phyloP scores from a whole-genome alignment of 1,140 invertebrate genomes.

The Dendrolimus punctatus region DNA sequence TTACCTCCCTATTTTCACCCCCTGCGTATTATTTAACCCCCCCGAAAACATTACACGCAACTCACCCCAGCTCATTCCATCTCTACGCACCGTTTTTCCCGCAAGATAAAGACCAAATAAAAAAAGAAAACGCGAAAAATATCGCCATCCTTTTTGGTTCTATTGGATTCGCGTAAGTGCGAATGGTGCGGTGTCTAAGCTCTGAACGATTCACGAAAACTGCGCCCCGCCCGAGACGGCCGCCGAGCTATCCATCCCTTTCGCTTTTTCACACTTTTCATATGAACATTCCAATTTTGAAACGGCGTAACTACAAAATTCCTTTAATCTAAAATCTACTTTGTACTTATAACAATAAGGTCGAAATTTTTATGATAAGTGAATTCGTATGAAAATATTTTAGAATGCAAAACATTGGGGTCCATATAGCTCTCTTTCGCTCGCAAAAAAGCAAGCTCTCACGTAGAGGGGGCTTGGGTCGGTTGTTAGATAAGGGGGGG shows the following conservation, averaged over 20 bases:
- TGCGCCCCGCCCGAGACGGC: constrained; percentile 66
- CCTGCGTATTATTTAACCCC: constrained; percentile 15
- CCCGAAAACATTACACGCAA: constrained; percentile 65
- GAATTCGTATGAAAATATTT: constrained; percentile 56
- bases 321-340: constrained; percentile 15
- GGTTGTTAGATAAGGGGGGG: constrained; percentile 36
- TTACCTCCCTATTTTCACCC: constrained; percentile 18
- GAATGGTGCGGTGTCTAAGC: constrained; percentile 57
- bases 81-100: constrained; percentile 59
- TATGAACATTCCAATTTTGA: constrained; percentile 17
- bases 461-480: constrained; percentile 22
- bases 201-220: constrained; percentile 68
- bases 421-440: constrained; percentile 63
- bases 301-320: constrained; percentile 16
- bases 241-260: constrained; percentile 65
- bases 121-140: constrained; percentile 71
- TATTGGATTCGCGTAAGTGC: constrained; percentile 24
- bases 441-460: constrained; percentile 66
- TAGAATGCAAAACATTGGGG: constrained; percentile 61
- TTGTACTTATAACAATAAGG: constrained; percentile 8
- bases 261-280: constrained; percentile 71
- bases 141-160: constrained; percentile 41
- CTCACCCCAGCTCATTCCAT: constrained; percentile 28
- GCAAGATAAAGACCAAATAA: constrained; percentile 69
- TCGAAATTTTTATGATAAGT: constrained; percentile 14